phyloP scores from a whole-genome alignment of 2,888 invertebrate species.

The Sussaba pulchella region DNA sequence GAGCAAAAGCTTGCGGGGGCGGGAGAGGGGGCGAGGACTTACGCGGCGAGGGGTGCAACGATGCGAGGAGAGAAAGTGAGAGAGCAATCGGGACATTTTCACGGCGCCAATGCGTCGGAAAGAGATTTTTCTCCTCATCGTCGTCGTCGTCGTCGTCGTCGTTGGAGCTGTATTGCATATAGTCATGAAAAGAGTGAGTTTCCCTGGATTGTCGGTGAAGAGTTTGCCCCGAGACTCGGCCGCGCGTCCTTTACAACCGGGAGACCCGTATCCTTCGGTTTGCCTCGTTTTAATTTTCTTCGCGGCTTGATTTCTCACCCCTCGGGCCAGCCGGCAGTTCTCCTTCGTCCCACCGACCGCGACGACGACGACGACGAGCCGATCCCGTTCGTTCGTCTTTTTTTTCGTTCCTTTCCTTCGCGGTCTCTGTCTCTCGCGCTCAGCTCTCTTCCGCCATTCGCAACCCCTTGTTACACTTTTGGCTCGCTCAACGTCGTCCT shows the following conservation, averaged over 20 bases:
- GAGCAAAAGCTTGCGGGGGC: slow-evolving; percentile 46
- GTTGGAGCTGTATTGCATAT: slow-evolving; percentile 21
- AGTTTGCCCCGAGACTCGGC: slow-evolving; percentile 53
- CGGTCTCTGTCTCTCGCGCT: slow-evolving; percentile 47
- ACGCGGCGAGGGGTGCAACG: slow-evolving; percentile 23
- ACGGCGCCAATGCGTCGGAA: slow-evolving; percentile 70
- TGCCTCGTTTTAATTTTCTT: slow-evolving; percentile 83
- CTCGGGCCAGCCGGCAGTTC: no score
- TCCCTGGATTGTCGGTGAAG: slow-evolving; percentile 52
- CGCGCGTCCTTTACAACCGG: slow-evolving; percentile 68
- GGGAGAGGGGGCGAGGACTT: slow-evolving; percentile 54
- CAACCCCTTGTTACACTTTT: slow-evolving; percentile 51
- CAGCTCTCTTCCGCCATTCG: slow-evolving; percentile 42
- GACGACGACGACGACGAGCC: slow-evolving; percentile 52
- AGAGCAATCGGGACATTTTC: slow-evolving; percentile 68
- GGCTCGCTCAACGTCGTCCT: slow-evolving; percentile 35
- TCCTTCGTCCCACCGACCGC: slow-evolving; percentile 3
- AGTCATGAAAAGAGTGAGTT: slow-evolving; percentile 39
- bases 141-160: slow-evolving; percentile 9
- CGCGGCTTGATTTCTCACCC: slow-evolving; percentile 83
- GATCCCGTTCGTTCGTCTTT: slow-evolving; percentile 64
- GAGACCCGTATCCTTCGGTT: slow-evolving; percentile 74
- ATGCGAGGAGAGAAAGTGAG: slow-evolving; percentile 42
- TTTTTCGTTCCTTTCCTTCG: slow-evolving; percentile 46
- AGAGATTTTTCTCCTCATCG: slow-evolving; percentile 60